A percentile compares a stretch with the other conserved stretches of the same genome.
Evolutionary conservation across 2,113 vertebrate genomes (phyloP).

Genomic region (Neodon shergylaensis): DNA sequence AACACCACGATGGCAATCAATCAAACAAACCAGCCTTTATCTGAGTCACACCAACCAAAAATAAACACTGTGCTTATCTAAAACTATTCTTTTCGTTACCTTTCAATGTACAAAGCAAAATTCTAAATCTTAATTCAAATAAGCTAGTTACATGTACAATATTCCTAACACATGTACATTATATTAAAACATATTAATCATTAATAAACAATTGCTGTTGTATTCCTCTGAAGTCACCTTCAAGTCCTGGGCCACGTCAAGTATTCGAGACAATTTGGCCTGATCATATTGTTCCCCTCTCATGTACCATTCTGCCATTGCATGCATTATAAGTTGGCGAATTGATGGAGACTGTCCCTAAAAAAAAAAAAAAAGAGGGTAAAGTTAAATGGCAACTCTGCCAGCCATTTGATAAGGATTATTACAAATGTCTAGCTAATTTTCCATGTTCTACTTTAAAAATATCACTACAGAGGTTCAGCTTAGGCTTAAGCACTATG

Average conservation of each 20-base stretch:
- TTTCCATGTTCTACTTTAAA: neutral
- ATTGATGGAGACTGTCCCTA: constrained; percentile 99
- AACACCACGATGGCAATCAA: neutral
- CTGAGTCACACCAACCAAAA: neutral
- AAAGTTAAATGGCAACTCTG: neutral
- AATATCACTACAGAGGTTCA: neutral
- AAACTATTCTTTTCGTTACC: neutral
- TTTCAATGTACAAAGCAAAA: constrained; percentile 36
- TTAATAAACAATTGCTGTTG: neutral
- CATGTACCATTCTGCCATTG: constrained; percentile 99
- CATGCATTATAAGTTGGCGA: constrained; percentile 99
- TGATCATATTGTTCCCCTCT: constrained; percentile 99
- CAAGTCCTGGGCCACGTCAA: constrained; percentile 99
- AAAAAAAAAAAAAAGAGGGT: constrained; percentile 69
- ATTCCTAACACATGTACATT: neutral
- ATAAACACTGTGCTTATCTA: constrained; percentile 7
- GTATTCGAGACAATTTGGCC: constrained; percentile 97
- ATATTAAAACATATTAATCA: neutral
- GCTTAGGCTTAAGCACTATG: neutral
- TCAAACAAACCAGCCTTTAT: neutral
- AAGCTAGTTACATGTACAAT: neutral
- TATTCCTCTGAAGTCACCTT: constrained; percentile 88
- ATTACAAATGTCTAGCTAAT: neutral
- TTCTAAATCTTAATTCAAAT: neutral
- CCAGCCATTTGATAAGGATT: neutral